These are phyloP conservation scores for Drosophila nigricruria DNA, from an alignment of 2,888 invertebrate species.

Conservation along the genomic window DNA sequence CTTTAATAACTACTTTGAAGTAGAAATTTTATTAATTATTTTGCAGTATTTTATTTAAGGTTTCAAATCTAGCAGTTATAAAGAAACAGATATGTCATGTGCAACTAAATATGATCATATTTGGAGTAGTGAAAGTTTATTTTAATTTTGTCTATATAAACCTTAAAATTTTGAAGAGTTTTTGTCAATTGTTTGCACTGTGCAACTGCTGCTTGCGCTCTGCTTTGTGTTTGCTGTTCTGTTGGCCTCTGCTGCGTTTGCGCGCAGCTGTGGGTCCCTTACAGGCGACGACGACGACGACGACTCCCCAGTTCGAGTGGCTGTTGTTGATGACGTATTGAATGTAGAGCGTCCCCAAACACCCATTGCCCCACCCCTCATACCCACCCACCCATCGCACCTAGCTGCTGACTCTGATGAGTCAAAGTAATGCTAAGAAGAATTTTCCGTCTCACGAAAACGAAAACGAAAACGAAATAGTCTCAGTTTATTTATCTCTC, in stretches of 20 bases:
- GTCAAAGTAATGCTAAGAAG: constrained; percentile 49
- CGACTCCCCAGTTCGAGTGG: constrained; percentile 17
- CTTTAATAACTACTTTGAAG: background rate
- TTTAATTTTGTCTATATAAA: too few species aligned
- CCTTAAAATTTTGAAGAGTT: background rate
- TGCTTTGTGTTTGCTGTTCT: constrained; percentile 40
- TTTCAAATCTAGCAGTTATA: background rate
- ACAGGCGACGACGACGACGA: constrained; percentile 4
- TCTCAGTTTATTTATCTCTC: constrained; percentile 41
- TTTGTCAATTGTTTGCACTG: constrained; percentile 14
- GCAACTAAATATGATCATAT: background rate
- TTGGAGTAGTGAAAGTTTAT: background rate
- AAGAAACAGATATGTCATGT: too few species aligned
- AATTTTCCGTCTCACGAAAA: constrained; percentile 67
- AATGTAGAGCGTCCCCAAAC: constrained; percentile 13
- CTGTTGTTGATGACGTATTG: constrained; percentile 64
- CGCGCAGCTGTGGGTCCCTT: constrained; percentile 61
- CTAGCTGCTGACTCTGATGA: constrained; percentile 32
- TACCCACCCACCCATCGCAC: too few species aligned
- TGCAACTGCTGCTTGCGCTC: constrained; percentile 42
- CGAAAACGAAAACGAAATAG: constrained; percentile 65
- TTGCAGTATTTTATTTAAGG: background rate
- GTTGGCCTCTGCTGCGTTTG: constrained; percentile 57
- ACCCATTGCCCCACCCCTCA: background rate
- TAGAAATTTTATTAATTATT: background rate